phyloP scores from a whole-genome alignment of 2,113 vertebrate genomes.

The Phyllostomus hastatus region DNA sequence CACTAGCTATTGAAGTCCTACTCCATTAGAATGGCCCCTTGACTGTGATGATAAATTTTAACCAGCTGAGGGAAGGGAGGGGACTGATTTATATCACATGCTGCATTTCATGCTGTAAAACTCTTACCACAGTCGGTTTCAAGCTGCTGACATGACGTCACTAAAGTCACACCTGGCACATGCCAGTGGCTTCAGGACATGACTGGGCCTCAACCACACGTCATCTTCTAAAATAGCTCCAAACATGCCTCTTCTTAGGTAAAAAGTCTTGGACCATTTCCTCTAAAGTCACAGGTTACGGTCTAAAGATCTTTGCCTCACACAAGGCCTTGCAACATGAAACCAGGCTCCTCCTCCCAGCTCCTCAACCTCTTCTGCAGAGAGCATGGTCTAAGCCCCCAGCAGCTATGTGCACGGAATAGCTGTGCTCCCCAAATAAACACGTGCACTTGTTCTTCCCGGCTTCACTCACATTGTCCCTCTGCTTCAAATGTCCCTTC shows the following conservation, averaged over 20 bases:
- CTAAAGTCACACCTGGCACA: neutral
- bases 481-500: neutral
- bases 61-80: neutral
- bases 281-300: neutral
- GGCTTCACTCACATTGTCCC: neutral
- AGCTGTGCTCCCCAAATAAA: neutral
- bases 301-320: neutral
- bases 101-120: neutral
- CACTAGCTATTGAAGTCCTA: neutral
- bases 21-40: neutral
- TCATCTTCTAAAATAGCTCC: neutral
- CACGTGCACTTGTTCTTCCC: fast-evolving
- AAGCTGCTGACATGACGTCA: neutral
- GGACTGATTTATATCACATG: neutral
- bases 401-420: neutral
- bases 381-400: neutral
- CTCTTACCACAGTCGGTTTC: neutral
- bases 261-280: neutral
- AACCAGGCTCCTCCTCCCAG: neutral
- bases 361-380: neutral
- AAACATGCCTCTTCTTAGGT: neutral
- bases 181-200: neutral
- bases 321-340: neutral
- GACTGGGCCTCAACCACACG: no score
- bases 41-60: neutral